Conservation (phyloP, 2,113 vertebrate genomes). For the Cichladusa arquata region DNA sequence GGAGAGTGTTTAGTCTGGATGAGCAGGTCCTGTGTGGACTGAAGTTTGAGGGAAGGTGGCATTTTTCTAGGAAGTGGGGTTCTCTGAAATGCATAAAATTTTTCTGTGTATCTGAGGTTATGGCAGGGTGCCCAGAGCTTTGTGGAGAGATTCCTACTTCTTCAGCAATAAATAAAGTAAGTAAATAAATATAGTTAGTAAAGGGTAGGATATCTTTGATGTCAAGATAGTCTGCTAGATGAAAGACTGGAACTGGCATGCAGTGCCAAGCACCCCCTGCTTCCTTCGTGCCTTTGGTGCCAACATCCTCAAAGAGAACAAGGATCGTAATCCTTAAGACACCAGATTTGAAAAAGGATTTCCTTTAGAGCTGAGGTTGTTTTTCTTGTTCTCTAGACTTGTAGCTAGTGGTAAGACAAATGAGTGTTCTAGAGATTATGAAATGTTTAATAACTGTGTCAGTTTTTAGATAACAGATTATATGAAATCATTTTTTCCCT, state of each 20-base stretch:
- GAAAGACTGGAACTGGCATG: slow-evolving; percentile 21
- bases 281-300: slow-evolving; percentile 40
- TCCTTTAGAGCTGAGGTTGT: slow-evolving; percentile 25
- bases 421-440: neutral
- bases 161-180: slow-evolving; percentile 22
- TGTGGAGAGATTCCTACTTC: neutral
- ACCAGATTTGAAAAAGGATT: slow-evolving; percentile 48
- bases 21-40: neutral
- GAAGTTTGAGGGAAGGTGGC: neutral
- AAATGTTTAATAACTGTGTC: neutral
- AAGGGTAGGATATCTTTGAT: slow-evolving; percentile 50
- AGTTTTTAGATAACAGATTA: neutral
- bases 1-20: neutral
- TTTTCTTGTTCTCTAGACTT: slow-evolving; percentile 7
- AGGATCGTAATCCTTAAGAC: neutral
- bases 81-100: neutral
- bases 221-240: slow-evolving; percentile 36
- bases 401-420: neutral
- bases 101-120: neutral
- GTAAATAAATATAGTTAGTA: neutral
- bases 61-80: neutral
- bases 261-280: neutral
- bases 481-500: neutral
- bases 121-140: slow-evolving; percentile 9
- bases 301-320: slow-evolving; percentile 46